Evolutionary conservation across 2,888 invertebrate species (phyloP), one percentile per base, ranked within the genome.

Genomic region (Stegophylla sp.): DNA sequence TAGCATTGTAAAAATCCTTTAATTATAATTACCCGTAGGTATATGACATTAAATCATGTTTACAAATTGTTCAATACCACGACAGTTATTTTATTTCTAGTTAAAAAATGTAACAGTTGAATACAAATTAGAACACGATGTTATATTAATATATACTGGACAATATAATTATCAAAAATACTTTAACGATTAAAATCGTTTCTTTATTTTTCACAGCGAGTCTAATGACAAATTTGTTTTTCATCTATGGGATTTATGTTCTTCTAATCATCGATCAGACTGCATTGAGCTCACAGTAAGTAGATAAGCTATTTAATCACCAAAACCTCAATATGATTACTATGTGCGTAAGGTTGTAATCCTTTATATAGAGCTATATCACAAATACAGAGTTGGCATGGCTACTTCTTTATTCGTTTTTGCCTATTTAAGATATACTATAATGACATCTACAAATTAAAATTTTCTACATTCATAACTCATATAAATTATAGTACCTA

Each of bases 161-260:
- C 34, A 5, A 34, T 7, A 34, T n/a, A 34, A 7, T 34, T 7
- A 34, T 34, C 23, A 13, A 23, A n/a, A 53, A 56, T 12, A 20
- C 23, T 56, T n/a, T 5, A 4, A 20, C 1, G 53, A 20, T 13
- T 56, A 26, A 51, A n/a, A 15, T n/a, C n/a, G 43, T 43, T 41
- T n/a, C 4, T 63, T 66, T 66, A 34, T 53, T 76, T 34, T 53
- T 79, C 61, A 23, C 61, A 79, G 79, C 79, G 61, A 71, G 71
- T 51, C 41, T 61, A 79, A 79, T 79, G 79, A 79, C 79, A n/a
- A 79, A 79, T 51, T 79, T 79, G 45, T 61, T 69, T 28, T 51
- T 79, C 34, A 13, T 69, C 20, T 79, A 71, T 48, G 69, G 69
- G 23, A 61, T 79, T 51, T 79, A 61, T 71, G 41, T 71, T 71